Conservation (phyloP, 2,888 invertebrate genomes). For the Dryobotodes eremita region DNA sequence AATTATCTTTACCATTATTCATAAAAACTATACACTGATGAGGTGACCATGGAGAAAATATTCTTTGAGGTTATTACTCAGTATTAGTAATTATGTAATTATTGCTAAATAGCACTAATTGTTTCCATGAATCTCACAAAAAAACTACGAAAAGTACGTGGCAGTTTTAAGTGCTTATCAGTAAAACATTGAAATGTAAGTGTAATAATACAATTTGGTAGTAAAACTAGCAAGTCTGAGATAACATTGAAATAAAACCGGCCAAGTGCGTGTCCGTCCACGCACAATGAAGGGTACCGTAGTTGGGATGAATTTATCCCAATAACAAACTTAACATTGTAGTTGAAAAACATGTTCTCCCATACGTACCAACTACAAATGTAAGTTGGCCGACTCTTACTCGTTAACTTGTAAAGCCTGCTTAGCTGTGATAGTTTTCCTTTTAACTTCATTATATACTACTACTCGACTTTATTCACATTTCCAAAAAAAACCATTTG, state of each 20-base stretch:
- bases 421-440: too few species aligned
- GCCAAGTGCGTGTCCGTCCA: too few species aligned
- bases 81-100: slow-evolving; percentile 15
- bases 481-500: too few species aligned
- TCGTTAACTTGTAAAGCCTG: too few species aligned
- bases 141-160: background rate
- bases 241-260: slow-evolving; percentile 9
- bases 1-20: background rate
- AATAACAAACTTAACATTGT: too few species aligned
- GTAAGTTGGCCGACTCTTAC: too few species aligned
- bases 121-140: background rate
- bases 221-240: slow-evolving; percentile 13
- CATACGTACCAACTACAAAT: too few species aligned
- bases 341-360: too few species aligned
- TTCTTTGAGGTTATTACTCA: background rate
- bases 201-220: slow-evolving; percentile 21
- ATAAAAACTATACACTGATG: background rate
- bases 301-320: too few species aligned
- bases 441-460: too few species aligned
- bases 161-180: slow-evolving; percentile 25
- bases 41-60: background rate
- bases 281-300: too few species aligned
- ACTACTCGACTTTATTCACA: too few species aligned
- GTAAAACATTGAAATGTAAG: slow-evolving; percentile 15
- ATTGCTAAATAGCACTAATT: background rate